These are phyloP conservation scores for Xyliphius kryptos DNA, from an alignment of 2,113 vertebrate species.

Conservation along the genomic window DNA sequence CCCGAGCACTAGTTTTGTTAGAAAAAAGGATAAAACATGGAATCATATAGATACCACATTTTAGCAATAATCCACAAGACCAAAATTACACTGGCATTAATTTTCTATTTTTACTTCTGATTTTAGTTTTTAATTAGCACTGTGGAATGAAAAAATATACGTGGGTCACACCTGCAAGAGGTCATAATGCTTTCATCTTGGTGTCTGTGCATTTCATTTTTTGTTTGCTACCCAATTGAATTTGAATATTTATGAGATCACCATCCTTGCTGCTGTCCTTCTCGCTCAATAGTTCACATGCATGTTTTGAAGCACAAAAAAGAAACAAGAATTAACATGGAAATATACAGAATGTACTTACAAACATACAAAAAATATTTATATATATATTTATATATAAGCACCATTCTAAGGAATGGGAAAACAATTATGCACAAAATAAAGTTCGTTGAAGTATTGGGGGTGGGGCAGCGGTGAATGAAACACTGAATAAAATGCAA, in stretches of 20 bases:
- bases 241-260: conserved; percentile 46
- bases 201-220: conserved; percentile 29
- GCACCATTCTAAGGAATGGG: conserved; percentile 76
- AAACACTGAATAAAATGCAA: conserved; percentile 15
- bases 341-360: conserved; percentile 93
- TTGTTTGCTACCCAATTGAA: conserved; percentile 4
- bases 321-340: conserved; percentile 55
- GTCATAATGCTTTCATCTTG: conserved; percentile 39
- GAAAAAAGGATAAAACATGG: conserved; percentile 13
- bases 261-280: conserved; percentile 51
- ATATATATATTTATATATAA: conserved; percentile 77
- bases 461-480: too few species aligned
- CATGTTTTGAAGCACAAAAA: conserved; percentile 76
- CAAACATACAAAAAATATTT: conserved; percentile 83
- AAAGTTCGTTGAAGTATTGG: conserved; percentile 2
- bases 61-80: neutral
- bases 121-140: conserved; percentile 53
- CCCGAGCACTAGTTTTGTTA: conserved; percentile 24
- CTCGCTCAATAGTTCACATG: conserved; percentile 64
- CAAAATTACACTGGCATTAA: conserved; percentile 1
- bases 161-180: conserved; percentile 55
- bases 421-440: conserved; percentile 65
- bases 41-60: neutral
- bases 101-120: conserved; percentile 56
- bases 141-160: conserved; percentile 55